Evolutionary conservation across 2,113 vertebrate species (phyloP).

Genomic region (Lepidothrix coronata): DNA sequence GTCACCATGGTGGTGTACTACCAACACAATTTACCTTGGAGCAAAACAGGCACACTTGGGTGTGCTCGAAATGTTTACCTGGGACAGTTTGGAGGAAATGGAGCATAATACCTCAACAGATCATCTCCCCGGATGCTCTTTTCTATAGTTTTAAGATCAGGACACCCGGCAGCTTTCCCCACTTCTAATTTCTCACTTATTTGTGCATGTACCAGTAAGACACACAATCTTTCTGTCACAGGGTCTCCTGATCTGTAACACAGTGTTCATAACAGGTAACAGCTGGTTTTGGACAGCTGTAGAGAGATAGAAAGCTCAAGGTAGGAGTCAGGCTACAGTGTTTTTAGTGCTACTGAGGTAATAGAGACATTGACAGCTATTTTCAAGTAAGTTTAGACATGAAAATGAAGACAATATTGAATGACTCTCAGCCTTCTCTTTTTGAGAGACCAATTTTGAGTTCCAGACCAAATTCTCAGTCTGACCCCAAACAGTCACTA

Average conservation of each 20-base stretch:
- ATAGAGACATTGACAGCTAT: neutral
- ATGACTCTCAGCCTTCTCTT: accelerated
- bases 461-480: neutral
- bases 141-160: neutral
- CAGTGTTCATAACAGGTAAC: neutral
- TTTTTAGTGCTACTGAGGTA: neutral
- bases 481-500: neutral
- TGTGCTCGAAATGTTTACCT: neutral
- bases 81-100: neutral
- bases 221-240: neutral
- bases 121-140: neutral
- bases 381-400: neutral
- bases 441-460: neutral
- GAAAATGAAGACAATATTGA: neutral
- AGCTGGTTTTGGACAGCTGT: neutral
- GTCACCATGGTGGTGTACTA: neutral
- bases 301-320: neutral
- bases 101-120: neutral
- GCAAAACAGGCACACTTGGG: neutral
- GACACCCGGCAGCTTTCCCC: neutral
- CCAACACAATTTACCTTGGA: neutral
- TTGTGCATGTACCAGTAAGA: neutral
- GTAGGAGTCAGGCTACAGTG: neutral
- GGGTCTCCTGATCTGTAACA: neutral
- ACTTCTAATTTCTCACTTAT: neutral